Percentiles rank a stretch among this genome's conserved stretches.
Conservation (phyloP, 2,797 vertebrate species). For the Acipenser oxyrinchus region DNA sequence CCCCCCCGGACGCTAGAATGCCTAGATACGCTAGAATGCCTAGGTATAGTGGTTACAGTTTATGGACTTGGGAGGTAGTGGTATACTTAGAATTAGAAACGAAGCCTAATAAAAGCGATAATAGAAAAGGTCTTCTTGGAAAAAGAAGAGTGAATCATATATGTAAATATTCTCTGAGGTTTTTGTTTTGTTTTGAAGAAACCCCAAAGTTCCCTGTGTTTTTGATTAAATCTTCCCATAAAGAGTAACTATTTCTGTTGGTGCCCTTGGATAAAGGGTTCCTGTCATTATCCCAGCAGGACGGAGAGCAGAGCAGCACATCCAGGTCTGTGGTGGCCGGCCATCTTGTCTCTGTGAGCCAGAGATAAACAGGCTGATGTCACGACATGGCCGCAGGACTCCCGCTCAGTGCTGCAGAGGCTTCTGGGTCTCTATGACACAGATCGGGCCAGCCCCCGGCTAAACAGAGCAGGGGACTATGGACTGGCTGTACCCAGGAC, state of each 20-base stretch:
- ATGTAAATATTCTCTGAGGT: not conserved
- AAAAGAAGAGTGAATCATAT: not conserved
- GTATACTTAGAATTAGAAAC: not conserved
- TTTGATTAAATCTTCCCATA: not conserved
- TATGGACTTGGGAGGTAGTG: not conserved
- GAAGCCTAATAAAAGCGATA: not conserved
- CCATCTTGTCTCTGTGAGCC: not conserved
- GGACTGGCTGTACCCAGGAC: not conserved
- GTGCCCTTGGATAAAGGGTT: not conserved
- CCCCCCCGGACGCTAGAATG: no score
- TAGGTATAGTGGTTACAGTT: not conserved
- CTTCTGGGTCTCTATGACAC: no score
- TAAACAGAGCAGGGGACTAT: not conserved
- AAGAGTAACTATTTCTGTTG: not conserved
- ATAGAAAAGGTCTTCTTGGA: not conserved
- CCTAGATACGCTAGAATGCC: no score
- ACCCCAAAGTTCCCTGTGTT: not conserved
- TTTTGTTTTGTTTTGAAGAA: not conserved
- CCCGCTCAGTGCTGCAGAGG: no score
- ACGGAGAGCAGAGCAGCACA: not conserved
- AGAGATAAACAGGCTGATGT: not conserved
- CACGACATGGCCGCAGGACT: not conserved
- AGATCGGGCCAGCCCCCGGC: no score
- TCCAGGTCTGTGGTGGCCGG: not conserved
- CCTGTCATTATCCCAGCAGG: not conserved